These are phyloP conservation scores for Ceryle rudis DNA, from an alignment of 2,797 vertebrate species.

Conservation along the genomic window DNA sequence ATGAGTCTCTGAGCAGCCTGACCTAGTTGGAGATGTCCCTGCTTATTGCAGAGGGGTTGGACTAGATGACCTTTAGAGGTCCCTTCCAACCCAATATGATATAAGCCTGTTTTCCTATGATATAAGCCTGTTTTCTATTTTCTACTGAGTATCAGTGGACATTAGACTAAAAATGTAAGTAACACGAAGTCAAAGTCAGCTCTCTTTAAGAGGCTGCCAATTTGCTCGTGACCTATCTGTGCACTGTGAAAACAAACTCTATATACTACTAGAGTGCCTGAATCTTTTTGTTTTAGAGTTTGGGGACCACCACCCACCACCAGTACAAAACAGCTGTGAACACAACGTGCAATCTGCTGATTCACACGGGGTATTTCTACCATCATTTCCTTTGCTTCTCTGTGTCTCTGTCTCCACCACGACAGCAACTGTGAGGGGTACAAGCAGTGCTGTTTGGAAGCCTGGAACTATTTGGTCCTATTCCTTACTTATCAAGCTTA, in stretches of 20 bases:
- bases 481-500: background rate
- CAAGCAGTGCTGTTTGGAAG: background rate
- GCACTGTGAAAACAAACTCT: background rate
- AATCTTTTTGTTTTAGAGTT: background rate
- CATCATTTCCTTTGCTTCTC: background rate
- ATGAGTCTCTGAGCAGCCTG: no score
- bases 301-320: background rate
- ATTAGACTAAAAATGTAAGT: background rate
- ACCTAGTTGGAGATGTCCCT: no score
- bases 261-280: background rate
- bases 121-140: background rate
- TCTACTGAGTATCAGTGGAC: background rate
- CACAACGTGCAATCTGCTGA: background rate
- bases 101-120: background rate
- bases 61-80: no score
- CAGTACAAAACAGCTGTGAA: background rate
- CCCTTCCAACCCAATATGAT: background rate
- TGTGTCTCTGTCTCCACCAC: background rate
- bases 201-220: background rate
- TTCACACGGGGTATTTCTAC: background rate
- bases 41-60: no score
- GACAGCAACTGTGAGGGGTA: accelerated
- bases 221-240: background rate
- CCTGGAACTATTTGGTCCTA: background rate
- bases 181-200: background rate